Conservation (phyloP, 2,797 vertebrate genomes). For the Lepilemur septentrionalis region DNA sequence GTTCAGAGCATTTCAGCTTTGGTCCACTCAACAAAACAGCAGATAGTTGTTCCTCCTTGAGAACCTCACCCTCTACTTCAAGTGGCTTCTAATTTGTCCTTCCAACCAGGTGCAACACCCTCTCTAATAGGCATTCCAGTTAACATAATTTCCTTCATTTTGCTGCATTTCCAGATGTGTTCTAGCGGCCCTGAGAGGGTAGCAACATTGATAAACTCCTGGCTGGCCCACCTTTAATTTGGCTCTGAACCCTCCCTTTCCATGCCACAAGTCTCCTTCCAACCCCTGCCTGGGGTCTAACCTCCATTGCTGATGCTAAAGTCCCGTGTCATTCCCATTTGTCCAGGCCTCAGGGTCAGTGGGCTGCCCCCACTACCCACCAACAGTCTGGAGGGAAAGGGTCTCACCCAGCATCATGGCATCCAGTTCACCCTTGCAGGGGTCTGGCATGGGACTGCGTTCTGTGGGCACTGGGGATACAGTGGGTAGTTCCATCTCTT, state of each 20-base stretch:
- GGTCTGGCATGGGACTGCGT: constrained; percentile 83
- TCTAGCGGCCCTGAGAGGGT: neutral
- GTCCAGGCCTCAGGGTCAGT: neutral
- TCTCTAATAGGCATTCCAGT: neutral
- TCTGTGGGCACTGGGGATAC: constrained; percentile 61
- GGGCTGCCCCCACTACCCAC: neutral
- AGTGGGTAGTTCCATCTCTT: constrained; percentile 54
- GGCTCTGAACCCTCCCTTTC: neutral
- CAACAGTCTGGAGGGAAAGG: neutral
- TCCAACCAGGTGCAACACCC: neutral
- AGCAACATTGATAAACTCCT: neutral
- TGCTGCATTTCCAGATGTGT: neutral
- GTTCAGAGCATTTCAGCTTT: neutral
- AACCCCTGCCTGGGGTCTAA: neutral
- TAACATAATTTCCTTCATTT: neutral
- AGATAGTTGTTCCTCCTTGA: neutral
- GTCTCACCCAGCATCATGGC: constrained; percentile 91
- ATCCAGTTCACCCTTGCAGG: constrained; percentile 90
- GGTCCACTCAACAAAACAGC: neutral
- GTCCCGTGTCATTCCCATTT: neutral
- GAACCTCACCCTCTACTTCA: neutral
- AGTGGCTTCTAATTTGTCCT: neutral
- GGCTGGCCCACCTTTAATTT: neutral
- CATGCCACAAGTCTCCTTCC: neutral
- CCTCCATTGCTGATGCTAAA: neutral